Conservation (phyloP, 2,113 vertebrate species). For the Microtus oregoni region DNA sequence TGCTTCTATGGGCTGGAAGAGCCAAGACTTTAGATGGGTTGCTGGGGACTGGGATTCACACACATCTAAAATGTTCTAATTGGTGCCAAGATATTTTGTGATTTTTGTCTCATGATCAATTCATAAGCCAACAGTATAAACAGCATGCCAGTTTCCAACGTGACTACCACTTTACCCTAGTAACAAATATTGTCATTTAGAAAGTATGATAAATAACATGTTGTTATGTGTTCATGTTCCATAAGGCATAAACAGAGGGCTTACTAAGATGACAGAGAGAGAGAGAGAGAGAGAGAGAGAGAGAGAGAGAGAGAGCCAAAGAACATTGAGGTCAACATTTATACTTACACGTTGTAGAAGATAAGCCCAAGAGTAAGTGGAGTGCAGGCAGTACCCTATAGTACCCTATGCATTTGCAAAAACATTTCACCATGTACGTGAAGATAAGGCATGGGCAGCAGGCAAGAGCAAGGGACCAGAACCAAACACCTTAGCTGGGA, state of each 20-base stretch:
- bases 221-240: constrained; percentile 69
- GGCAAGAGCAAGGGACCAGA: background rate
- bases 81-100: constrained; percentile 58
- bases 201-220: constrained; percentile 58
- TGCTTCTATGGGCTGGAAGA: constrained; percentile 26
- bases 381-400: constrained; percentile 63
- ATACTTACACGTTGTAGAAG: background rate
- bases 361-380: constrained; percentile 74
- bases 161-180: constrained; percentile 65
- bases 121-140: constrained; percentile 69
- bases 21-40: constrained; percentile 38
- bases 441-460: background rate
- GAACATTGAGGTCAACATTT: background rate
- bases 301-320: background rate
- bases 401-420: constrained; percentile 5
- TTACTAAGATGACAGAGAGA: background rate
- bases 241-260: background rate
- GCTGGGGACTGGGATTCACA: constrained; percentile 48
- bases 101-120: constrained; percentile 69
- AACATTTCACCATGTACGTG: background rate
- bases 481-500: background rate
- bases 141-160: constrained; percentile 69
- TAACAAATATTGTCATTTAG: constrained; percentile 71
- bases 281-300: background rate
- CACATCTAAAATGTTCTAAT: constrained; percentile 68